A percentile compares a stretch with the other conserved stretches of the same genome.
Conservation (phyloP, 1,140 invertebrate species). For the Steinernema khuongi region DNA sequence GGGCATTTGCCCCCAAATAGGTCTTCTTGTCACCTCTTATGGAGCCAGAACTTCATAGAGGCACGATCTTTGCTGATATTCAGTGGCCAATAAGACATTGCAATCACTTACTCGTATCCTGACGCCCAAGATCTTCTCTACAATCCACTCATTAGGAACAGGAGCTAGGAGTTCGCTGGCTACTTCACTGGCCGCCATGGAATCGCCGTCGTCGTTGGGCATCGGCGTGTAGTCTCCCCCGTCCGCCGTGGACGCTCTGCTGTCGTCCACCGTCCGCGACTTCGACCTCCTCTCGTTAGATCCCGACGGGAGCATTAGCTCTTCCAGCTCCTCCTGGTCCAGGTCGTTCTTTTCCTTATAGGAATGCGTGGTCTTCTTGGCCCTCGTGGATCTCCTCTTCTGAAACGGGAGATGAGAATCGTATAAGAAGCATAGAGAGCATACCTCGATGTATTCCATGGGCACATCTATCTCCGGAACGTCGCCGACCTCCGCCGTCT, state of each 20-base stretch:
- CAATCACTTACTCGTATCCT: slow-evolving; percentile 30
- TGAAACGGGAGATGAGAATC: background rate
- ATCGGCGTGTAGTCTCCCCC: background rate
- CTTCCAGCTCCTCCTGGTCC: background rate
- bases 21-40: too few species aligned
- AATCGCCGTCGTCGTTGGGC: slow-evolving; percentile 4
- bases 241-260: background rate
- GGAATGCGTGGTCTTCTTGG: background rate
- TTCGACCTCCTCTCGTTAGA: background rate
- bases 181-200: background rate
- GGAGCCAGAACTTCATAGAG: too few species aligned
- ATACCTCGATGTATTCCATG: background rate
- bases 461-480: background rate
- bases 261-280: background rate
- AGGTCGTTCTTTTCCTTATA: background rate
- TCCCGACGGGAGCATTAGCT: background rate
- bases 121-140: slow-evolving; percentile 47
- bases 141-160: slow-evolving; percentile 26
- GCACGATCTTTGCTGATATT: too few species aligned
- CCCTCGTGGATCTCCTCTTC: background rate
- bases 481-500: slow-evolving; percentile 11
- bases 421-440: background rate
- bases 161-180: background rate
- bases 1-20: too few species aligned
- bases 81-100: background rate